Percentiles rank a stretch among this genome's conserved stretches.
These are phyloP conservation scores for Onchidella celtica DNA, from an alignment of 2,888 invertebrate genomes.

Conservation along the genomic window DNA sequence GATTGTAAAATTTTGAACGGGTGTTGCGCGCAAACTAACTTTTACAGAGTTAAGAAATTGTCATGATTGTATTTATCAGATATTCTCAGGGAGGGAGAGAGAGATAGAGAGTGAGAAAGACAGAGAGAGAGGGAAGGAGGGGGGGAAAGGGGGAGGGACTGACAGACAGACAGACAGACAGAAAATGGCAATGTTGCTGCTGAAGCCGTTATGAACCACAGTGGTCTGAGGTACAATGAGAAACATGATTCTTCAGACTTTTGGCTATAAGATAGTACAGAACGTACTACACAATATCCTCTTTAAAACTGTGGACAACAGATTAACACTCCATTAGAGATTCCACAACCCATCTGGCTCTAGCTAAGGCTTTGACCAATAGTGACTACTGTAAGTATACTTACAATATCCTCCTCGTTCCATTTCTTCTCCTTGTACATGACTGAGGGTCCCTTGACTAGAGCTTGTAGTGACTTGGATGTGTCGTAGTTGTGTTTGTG, in stretches of 20 bases:
- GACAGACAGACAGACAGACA: slow-evolving; percentile 8
- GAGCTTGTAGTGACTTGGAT: slow-evolving; percentile 95
- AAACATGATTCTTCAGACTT: too few relatives aligned
- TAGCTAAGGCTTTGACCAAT: neutral
- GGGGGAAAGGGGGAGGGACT: slow-evolving; percentile 8
- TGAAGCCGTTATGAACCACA: too few relatives aligned
- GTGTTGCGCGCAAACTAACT: too few relatives aligned
- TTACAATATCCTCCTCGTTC: slow-evolving; percentile 96
- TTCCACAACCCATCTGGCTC: neutral
- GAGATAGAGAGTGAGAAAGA: slow-evolving; percentile 22
- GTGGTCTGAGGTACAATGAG: too few relatives aligned
- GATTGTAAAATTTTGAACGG: too few relatives aligned
- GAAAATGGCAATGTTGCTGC: neutral
- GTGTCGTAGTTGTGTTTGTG: slow-evolving; percentile 98
- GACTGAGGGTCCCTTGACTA: slow-evolving; percentile 97
- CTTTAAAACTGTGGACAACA: neutral
- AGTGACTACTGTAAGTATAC: slow-evolving; percentile 52
- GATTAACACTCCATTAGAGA: neutral
- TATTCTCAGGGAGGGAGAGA: neutral
- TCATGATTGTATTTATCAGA: neutral
- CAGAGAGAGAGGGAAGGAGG: slow-evolving; percentile 1
- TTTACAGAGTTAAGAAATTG: neutral
- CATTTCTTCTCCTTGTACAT: slow-evolving; percentile 98
- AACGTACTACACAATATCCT: neutral
- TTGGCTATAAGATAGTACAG: neutral